Evolutionary conservation across 2,888 invertebrate species (phyloP).

Genomic region (Diplazon laetatorius): DNA sequence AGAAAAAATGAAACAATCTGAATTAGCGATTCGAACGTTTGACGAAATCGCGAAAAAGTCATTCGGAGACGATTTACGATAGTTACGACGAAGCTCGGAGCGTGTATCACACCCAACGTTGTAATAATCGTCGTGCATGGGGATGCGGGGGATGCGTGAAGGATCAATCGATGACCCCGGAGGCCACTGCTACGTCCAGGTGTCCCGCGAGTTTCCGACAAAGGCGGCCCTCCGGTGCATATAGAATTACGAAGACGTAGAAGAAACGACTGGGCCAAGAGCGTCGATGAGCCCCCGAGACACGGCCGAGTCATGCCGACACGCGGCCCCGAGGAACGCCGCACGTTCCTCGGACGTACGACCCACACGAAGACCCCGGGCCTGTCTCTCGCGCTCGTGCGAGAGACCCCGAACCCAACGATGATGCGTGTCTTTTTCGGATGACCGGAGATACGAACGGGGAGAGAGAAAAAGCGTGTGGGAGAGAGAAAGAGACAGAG

Average conservation of each 20-base stretch:
- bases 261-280: conserved; percentile 31
- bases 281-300: conserved; percentile 58
- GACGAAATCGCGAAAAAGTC: not conserved
- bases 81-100: not conserved
- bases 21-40: not conserved
- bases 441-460: conserved; percentile 55
- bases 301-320: conserved; percentile 61
- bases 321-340: conserved; percentile 27
- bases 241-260: conserved; percentile 50
- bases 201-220: conserved; percentile 67
- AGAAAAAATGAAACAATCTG: not conserved
- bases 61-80: conserved; percentile 2
- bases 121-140: conserved; percentile 17
- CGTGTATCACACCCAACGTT: conserved; percentile 31
- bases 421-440: conserved; percentile 61
- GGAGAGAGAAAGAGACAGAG: not conserved
- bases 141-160: conserved; percentile 33
- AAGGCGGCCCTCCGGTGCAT: conserved; percentile 59
- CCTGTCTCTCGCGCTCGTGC: conserved; percentile 39
- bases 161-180: conserved; percentile 66
- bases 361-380: not conserved
- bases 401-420: conserved; percentile 35
- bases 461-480: not conserved
- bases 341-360: not conserved
- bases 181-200: conserved; percentile 67